Conservation (phyloP, 2,113 vertebrate genomes). For the Tangachromis dhanisi region DNA sequence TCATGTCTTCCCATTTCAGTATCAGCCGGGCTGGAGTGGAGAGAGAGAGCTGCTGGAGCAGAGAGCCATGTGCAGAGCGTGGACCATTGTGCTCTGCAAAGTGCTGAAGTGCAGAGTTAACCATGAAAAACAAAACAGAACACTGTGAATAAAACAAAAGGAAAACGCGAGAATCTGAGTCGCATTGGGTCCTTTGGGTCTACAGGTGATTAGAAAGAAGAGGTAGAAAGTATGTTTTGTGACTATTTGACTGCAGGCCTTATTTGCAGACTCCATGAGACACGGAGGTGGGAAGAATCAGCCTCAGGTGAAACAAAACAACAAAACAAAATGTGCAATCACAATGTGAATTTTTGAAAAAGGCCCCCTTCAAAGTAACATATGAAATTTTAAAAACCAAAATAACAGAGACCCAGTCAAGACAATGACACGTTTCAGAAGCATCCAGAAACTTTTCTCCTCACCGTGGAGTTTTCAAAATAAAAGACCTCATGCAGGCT, state of each 20-base stretch:
- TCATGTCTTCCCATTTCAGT: not conserved
- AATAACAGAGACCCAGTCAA: not conserved
- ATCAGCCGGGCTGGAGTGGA: not conserved
- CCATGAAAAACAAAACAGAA: not conserved
- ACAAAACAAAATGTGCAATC: not conserved
- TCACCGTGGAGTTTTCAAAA: not conserved
- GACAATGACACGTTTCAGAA: not conserved
- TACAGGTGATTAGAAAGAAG: not conserved
- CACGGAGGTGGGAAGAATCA: not conserved
- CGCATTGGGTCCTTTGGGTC: fast-evolving
- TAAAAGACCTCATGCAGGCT: not conserved
- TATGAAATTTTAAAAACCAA: not conserved
- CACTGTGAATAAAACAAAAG: fast-evolving
- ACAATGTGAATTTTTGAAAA: not conserved
- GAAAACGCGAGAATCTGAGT: fast-evolving
- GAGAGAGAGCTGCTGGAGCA: not conserved
- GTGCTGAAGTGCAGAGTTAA: fast-evolving
- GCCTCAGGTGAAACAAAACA: not conserved
- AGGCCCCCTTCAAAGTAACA: not conserved
- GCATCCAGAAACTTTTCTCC: not conserved
- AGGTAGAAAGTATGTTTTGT: fast-evolving
- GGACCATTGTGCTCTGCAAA: not conserved
- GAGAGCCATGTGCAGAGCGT: fast-evolving
- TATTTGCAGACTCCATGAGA: not conserved
- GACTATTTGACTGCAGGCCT: not conserved